Percentiles rank a stretch among this genome's conserved stretches.
These are phyloP conservation scores for Brachylomia viminalis DNA, from an alignment of 2,888 invertebrate genomes.

Conservation along the genomic window DNA sequence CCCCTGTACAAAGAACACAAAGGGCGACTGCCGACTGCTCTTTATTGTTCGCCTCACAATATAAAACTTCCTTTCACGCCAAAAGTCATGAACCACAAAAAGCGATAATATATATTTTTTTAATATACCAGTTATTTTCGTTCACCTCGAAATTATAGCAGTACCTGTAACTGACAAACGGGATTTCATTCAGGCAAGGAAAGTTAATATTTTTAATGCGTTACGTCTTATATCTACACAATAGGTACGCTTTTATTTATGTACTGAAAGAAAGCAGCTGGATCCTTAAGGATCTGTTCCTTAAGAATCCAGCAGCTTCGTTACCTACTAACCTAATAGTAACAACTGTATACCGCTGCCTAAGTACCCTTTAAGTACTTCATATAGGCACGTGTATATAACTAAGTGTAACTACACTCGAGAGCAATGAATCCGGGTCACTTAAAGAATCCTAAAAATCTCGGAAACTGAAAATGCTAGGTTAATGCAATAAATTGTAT, in stretches of 20 bases:
- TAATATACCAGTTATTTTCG: conserved; percentile 56
- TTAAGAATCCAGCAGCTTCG: neutral
- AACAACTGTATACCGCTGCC: neutral
- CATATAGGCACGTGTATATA: neutral
- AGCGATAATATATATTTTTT: conserved; percentile 25
- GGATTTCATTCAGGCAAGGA: conserved; percentile 25
- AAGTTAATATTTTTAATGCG: conserved; percentile 36
- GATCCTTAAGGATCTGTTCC: too few species aligned
- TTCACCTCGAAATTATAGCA: conserved; percentile 38
- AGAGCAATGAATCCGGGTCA: too few species aligned
- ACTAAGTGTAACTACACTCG: neutral
- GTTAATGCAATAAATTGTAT: too few species aligned
- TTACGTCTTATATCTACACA: neutral
- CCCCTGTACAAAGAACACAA: conserved; percentile 73
- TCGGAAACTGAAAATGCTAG: too few species aligned
- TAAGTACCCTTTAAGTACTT: neutral
- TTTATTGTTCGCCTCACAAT: conserved; percentile 76
- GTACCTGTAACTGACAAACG: conserved; percentile 54
- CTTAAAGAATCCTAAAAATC: too few species aligned
- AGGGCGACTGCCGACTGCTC: conserved; percentile 67
- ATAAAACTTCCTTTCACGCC: conserved; percentile 74
- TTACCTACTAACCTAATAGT: neutral
- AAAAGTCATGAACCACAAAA: conserved; percentile 69
- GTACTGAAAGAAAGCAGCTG: neutral
- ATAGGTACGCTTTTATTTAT: neutral